A percentile compares a stretch with the other conserved stretches of the same genome.
Conservation (phyloP, 2,888 invertebrate genomes). For the Arrhopalites spinosus region DNA sequence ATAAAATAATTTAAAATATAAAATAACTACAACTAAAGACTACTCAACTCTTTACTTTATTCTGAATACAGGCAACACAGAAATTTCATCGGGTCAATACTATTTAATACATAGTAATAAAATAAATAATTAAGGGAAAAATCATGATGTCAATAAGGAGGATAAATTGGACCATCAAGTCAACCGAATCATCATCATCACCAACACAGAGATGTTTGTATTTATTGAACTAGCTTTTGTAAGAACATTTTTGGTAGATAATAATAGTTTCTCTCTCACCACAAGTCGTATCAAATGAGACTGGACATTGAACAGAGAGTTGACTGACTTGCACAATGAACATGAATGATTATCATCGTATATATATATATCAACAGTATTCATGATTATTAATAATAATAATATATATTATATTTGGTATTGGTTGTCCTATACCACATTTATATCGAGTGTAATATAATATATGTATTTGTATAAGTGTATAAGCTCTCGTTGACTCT, state of each 20-base stretch:
- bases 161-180: conserved; percentile 56
- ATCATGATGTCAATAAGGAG: no score
- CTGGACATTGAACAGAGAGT: conserved; percentile 20
- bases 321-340: conserved; percentile 18
- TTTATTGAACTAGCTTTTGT: conserved; percentile 9
- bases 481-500: background rate
- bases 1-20: no score
- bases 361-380: background rate
- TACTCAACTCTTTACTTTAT: no score
- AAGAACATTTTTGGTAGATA: background rate
- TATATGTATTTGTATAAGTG: background rate
- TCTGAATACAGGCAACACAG: no score
- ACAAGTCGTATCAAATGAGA: conserved; percentile 22
- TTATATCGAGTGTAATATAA: background rate
- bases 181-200: conserved; percentile 38
- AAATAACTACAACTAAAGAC: no score
- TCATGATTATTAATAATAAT: background rate
- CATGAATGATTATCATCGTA: conserved; percentile 2
- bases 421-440: background rate
- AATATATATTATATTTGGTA: background rate
- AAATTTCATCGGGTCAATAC: no score
- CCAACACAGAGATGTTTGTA: conserved; percentile 17
- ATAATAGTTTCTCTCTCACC: background rate
- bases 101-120: no score
- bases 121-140: no score